Percentiles rank a stretch among this genome's conserved stretches.
Evolutionary conservation across 2,797 vertebrate genomes (phyloP).

Genomic region (Gymnocypris eckloni): DNA sequence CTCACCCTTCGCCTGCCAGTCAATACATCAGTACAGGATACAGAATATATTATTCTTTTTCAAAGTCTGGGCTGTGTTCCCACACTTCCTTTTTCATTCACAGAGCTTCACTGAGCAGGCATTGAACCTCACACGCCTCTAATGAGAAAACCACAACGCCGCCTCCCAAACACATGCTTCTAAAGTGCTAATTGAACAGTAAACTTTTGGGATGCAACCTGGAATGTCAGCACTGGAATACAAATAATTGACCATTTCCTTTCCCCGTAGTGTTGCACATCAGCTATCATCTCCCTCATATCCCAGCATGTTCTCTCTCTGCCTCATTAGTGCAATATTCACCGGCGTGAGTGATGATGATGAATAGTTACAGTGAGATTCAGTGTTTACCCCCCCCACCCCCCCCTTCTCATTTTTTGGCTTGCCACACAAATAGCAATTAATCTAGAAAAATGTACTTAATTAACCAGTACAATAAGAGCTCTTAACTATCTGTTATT

Average conservation of each 20-base stretch:
- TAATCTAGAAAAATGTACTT: slow-evolving; percentile 71
- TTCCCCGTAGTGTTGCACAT: slow-evolving; percentile 40
- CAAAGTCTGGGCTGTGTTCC: not conserved
- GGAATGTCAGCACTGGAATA: slow-evolving; percentile 66
- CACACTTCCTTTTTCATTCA: slow-evolving; percentile 6
- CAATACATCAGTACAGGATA: slow-evolving; percentile 24
- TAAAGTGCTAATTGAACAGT: slow-evolving; percentile 75
- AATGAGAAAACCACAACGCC: slow-evolving; percentile 33
- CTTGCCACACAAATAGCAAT: slow-evolving; percentile 64
- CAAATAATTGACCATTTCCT: not conserved
- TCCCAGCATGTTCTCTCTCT: slow-evolving; percentile 63
- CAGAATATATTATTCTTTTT: not conserved
- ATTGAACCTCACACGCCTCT: not conserved
- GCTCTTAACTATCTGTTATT: slow-evolving; percentile 72
- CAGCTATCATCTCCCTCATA: slow-evolving; percentile 44
- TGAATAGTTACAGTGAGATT: slow-evolving; percentile 61
- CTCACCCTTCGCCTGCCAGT: slow-evolving; percentile 3
- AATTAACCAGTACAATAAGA: slow-evolving; percentile 70
- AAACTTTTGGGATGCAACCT: slow-evolving; percentile 75
- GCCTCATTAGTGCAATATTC: slow-evolving; percentile 42
- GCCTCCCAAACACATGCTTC: slow-evolving; percentile 30
- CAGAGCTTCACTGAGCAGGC: not conserved
- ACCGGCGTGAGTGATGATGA: slow-evolving; percentile 58
- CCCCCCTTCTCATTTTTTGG: slow-evolving; percentile 42
- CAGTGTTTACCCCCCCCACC: slow-evolving; percentile 54